Conservation (phyloP, 2,888 invertebrate genomes). For the Trichopoda pennipes region DNA sequence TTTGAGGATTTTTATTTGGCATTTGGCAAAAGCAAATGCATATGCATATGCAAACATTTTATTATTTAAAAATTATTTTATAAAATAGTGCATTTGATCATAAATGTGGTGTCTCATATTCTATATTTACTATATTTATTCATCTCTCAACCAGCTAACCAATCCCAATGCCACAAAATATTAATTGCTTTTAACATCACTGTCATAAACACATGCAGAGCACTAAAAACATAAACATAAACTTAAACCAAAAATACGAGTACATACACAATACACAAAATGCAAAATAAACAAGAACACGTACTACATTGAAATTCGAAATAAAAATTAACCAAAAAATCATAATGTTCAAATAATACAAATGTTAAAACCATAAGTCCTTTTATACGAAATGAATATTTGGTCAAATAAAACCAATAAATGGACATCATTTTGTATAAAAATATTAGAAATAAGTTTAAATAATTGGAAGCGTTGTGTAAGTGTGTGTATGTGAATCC, state of each 20-base stretch:
- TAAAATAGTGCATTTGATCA: neutral
- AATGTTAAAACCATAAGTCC: constrained; percentile 40
- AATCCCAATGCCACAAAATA: constrained; percentile 49
- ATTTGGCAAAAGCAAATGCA: too few relatives aligned
- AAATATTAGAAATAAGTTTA: neutral
- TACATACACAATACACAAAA: constrained; percentile 14
- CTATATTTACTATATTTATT: neutral
- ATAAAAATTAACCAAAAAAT: neutral
- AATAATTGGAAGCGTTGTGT: neutral
- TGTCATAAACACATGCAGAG: constrained; percentile 42
- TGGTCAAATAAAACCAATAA: constrained; percentile 18
- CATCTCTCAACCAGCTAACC: neutral
- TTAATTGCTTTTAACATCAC: constrained; percentile 51
- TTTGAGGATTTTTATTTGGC: too few relatives aligned
- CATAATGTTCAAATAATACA: constrained; percentile 7
- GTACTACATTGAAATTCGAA: neutral
- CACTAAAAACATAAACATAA: neutral
- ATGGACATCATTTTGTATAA: constrained; percentile 9
- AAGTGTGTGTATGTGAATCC: too few relatives aligned
- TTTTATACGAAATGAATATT: constrained; percentile 40
- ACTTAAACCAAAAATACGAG: neutral
- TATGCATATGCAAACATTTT: too few relatives aligned
- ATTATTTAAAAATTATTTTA: neutral
- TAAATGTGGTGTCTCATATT: neutral
- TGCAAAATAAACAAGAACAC: constrained; percentile 29